Conservation (phyloP, 2,113 vertebrate genomes). For the Chaenocephalus aceratus region DNA sequence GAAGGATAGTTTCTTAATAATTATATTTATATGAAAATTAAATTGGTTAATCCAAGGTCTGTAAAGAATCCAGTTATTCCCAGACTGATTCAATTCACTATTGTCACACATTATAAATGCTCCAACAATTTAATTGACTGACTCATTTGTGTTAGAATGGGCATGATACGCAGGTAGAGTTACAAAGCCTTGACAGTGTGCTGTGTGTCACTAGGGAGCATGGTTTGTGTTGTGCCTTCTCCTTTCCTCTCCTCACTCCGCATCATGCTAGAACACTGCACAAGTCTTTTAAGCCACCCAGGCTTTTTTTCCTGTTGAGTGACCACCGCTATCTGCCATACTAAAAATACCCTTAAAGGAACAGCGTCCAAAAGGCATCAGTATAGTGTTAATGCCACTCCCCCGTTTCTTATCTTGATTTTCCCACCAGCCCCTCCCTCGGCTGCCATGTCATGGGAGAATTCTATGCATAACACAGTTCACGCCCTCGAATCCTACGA, state of each 20-base stretch:
- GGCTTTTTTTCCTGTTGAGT: conserved; percentile 78
- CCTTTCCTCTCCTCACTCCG: conserved; percentile 68
- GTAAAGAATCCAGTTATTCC: neutral
- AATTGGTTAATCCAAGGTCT: neutral
- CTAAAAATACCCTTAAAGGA: conserved; percentile 89
- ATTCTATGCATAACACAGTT: conserved; percentile 63
- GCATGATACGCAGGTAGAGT: conserved; percentile 40
- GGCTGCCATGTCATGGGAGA: conserved; percentile 40
- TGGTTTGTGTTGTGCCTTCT: conserved; percentile 69
- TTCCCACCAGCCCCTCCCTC: conserved; percentile 37
- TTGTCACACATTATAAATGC: conserved; percentile 40
- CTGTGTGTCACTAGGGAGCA: conserved; percentile 59
- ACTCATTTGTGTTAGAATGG: conserved; percentile 42
- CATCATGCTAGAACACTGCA: conserved; percentile 71
- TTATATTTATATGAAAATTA: neutral
- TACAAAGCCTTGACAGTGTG: conserved; percentile 35
- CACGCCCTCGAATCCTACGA: conserved; percentile 73
- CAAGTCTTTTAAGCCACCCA: conserved; percentile 74
- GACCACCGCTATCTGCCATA: conserved; percentile 79
- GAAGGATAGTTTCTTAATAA: neutral
- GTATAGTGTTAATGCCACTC: conserved; percentile 36
- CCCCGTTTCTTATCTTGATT: conserved; percentile 42
- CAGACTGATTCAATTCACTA: neutral
- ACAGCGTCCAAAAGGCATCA: conserved; percentile 62
- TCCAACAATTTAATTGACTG: conserved; percentile 31